phyloP scores from a whole-genome alignment of 2,888 invertebrate species.

The Myopa tessellatipennis region DNA sequence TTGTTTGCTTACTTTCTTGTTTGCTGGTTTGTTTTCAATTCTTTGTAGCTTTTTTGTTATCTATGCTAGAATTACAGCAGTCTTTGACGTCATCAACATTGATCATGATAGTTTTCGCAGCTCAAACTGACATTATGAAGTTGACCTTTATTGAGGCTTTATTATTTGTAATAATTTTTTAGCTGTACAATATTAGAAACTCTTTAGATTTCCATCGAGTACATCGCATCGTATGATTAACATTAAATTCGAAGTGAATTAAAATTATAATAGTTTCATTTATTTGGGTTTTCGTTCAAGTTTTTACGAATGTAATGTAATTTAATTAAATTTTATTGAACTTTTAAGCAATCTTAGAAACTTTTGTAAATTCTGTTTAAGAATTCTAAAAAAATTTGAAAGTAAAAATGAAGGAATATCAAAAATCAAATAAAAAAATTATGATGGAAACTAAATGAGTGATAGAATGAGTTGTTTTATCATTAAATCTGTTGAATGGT shows the following conservation, averaged over 20 bases:
- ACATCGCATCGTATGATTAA: background rate
- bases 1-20: background rate
- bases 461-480: no score
- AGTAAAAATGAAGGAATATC: no score
- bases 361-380: background rate
- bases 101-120: background rate
- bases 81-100: background rate
- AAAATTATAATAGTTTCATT: background rate
- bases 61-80: background rate
- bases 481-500: no score
- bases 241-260: background rate
- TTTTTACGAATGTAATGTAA: background rate
- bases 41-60: conserved; percentile 1
- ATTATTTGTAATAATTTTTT: background rate
- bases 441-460: no score
- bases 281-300: background rate
- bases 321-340: no score
- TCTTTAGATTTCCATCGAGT: no score
- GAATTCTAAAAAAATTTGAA: no score
- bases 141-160: no score
- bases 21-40: background rate
- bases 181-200: no score
- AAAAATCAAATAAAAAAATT: no score
- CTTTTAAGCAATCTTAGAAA: background rate
- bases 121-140: no score